These are phyloP conservation scores for Entomobrya proxima DNA, from an alignment of 2,888 invertebrate species.

Conservation along the genomic window DNA sequence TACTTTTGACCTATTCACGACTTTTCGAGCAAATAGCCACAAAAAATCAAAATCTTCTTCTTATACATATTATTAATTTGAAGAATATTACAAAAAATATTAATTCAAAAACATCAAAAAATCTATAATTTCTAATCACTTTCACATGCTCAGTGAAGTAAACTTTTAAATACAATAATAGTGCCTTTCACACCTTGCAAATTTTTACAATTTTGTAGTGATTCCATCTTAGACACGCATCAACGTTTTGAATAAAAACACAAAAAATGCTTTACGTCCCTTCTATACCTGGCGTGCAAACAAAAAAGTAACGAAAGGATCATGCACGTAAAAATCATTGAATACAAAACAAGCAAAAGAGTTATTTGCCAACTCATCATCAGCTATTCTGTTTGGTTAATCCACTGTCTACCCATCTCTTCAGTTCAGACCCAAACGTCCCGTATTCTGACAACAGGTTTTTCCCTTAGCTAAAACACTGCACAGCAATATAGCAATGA, in stretches of 20 bases:
- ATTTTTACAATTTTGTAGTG: conserved; percentile 29
- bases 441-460: conserved; percentile 61
- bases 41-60: background rate
- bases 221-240: conserved; percentile 33
- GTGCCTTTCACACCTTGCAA: conserved; percentile 8
- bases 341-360: background rate
- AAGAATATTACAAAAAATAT: too few relatives aligned
- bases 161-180: conserved; percentile 12
- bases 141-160: too few relatives aligned
- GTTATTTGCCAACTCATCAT: conserved; percentile 39
- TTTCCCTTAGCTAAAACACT: conserved; percentile 56
- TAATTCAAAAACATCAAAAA: too few relatives aligned
- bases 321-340: conserved; percentile 43
- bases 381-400: conserved; percentile 11
- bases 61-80: conserved; percentile 7
- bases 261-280: background rate
- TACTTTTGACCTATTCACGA: conserved; percentile 63
- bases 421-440: conserved; percentile 7
- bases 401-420: background rate
- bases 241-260: conserved; percentile 7
- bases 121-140: too few relatives aligned
- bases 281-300: conserved; percentile 17
- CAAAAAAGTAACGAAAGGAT: conserved; percentile 37
- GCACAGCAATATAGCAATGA: too few relatives aligned
- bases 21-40: conserved; percentile 23